Evolutionary conservation across 2,888 invertebrate genomes (phyloP).

Genomic region (Lucinisca nassula): DNA sequence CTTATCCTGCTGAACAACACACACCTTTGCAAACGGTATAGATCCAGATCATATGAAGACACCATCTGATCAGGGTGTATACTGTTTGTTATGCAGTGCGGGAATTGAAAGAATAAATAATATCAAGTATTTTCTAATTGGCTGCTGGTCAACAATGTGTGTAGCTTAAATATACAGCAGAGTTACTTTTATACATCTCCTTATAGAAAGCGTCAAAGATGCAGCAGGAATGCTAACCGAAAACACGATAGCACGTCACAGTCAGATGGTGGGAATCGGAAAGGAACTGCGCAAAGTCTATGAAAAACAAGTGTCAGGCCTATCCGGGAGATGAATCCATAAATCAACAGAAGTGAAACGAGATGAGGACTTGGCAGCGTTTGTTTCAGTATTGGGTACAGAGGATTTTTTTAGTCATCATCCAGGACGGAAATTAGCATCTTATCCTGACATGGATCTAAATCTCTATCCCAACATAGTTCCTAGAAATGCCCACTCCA

Average conservation of each 20-base stretch:
- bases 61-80: too few species aligned
- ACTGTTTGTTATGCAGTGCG: too few species aligned
- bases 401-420: slow-evolving; percentile 11
- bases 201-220: slow-evolving; percentile 45
- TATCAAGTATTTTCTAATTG: too few species aligned
- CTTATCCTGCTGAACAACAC: too few species aligned
- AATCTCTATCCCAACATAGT: background rate
- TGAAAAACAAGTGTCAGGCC: slow-evolving; percentile 8
- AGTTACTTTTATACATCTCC: too few species aligned
- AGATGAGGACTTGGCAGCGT: background rate
- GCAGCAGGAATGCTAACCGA: slow-evolving; percentile 43
- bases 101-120: too few species aligned
- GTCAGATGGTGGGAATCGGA: slow-evolving; percentile 49
- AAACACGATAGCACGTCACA: slow-evolving; percentile 47
- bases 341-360: background rate
- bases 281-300: slow-evolving; percentile 16
- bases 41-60: too few species aligned
- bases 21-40: too few species aligned
- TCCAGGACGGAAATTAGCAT: background rate
- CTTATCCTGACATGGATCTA: slow-evolving; percentile 1
- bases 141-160: too few species aligned
- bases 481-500: background rate
- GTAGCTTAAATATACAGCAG: too few species aligned
- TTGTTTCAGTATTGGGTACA: background rate
- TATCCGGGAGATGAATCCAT: background rate